Evolutionary conservation across 2,888 invertebrate genomes (phyloP).

Genomic region (Perdita meconis): DNA sequence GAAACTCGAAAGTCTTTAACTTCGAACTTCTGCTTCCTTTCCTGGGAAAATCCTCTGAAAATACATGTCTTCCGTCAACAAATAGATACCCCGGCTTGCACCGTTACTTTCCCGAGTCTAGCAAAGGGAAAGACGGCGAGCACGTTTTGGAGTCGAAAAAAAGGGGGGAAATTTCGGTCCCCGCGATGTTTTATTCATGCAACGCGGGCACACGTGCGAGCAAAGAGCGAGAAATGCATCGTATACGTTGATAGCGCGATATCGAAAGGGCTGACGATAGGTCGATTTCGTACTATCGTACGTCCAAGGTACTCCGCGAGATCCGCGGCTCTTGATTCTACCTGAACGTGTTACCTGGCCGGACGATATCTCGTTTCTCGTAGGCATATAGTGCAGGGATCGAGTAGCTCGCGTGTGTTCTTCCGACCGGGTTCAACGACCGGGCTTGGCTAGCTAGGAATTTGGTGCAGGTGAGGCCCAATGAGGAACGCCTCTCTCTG

Average conservation of each 20-base stretch:
- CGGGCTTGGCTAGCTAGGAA: constrained; percentile 81
- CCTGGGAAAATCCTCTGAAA: background rate
- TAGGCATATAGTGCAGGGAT: constrained; percentile 63
- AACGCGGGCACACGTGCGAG: constrained; percentile 26
- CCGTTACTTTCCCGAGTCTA: constrained; percentile 1
- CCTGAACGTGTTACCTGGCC: constrained; percentile 24
- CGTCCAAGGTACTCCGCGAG: constrained; percentile 7
- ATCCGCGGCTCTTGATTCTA: constrained; percentile 20
- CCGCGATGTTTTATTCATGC: constrained; percentile 34
- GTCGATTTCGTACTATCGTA: constrained; percentile 46
- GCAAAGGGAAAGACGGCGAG: background rate
- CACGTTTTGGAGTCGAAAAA: background rate
- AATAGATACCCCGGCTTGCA: background rate
- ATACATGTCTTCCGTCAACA: background rate
- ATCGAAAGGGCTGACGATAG: constrained; percentile 32
- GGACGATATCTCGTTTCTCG: constrained; percentile 57
- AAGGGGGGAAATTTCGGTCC: constrained; percentile 1
- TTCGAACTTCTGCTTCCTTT: background rate
- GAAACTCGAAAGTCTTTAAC: no score
- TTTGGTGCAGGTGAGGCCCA: constrained; percentile 83
- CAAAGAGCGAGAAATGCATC: background rate
- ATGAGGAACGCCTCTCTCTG: constrained; percentile 70
- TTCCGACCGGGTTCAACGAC: constrained; percentile 77
- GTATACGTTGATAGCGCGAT: constrained; percentile 13
- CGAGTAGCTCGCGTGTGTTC: constrained; percentile 65